Base-by-base conservation (phyloP, 2,888 invertebrate species). In the Exephanes ischioxanthus region DNA sequence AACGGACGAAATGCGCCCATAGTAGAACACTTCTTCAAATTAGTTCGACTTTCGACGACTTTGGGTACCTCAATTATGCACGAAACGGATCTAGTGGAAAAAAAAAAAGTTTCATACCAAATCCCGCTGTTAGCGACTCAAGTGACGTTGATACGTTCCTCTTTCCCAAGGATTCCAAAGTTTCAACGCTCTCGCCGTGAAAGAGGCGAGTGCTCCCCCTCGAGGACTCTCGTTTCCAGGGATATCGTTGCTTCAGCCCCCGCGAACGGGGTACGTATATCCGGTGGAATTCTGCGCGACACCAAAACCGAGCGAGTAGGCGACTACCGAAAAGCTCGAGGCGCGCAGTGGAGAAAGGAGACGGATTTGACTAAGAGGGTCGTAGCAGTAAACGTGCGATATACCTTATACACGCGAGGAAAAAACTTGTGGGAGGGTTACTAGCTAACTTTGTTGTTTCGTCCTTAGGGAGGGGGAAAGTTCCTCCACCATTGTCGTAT, bases 381-480 rank as follows among this genome's bases (percentile, higher is more conserved):
- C 22, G 9, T 19, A 55, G 55, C 55, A 19, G 19, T 63, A 75
- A 75, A 75, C 51, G 66, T 75, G 30, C 63, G 26, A 48, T 41
- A 33, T n/a, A 30, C 9, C 7, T 53, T 6, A 19, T 55, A 55
- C 22, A 55, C 3, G 55, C 55, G 48, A 51, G 66, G 14, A 51
- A 48, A 66, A 63, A 66, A 48, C 51, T 48, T 66, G 9, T 51
- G 61, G 30, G 30, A 45, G 75, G 51, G 33, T n/a, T 63, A 75
- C 75, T 66, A 63, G 55, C 22, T 7, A 66, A 33, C 75, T 75
- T 63, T 75, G 63, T 75, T 75, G 63, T 66, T 75, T 75, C 63
- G 63, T 75, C 63, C 55, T 63, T 6, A 7, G 33, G n/a, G 16
- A 33, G 3, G 37, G 45, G 26, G 33, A 33, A 33, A 75, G 51